Percentiles rank a stretch among this genome's conserved stretches.
These are phyloP conservation scores for Drosophila arawakana DNA, from an alignment of 1,140 invertebrate genomes.

Conservation along the genomic window DNA sequence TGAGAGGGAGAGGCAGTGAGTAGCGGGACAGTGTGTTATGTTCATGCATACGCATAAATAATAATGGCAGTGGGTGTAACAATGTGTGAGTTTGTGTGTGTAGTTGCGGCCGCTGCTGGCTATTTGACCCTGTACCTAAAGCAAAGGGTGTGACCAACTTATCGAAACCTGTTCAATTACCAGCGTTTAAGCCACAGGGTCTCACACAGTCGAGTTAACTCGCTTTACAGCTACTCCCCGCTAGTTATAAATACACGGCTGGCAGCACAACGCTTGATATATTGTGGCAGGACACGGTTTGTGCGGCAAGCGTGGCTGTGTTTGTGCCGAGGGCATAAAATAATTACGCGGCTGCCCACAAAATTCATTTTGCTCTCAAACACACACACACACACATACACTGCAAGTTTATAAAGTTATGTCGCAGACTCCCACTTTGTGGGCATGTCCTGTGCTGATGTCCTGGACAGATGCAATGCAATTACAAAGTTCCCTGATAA, in stretches of 20 bases:
- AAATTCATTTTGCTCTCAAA: slow-evolving; percentile 73
- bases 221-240: no score
- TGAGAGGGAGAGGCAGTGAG: background rate
- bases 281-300: slow-evolving; percentile 44
- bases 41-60: slow-evolving; percentile 75
- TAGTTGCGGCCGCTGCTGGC: slow-evolving; percentile 24
- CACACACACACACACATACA: slow-evolving; percentile 32
- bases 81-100: background rate
- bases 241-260: slow-evolving; percentile 15
- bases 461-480: slow-evolving; percentile 22
- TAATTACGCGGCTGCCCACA: slow-evolving; percentile 78
- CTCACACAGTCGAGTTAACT: no score
- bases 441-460: slow-evolving; percentile 12
- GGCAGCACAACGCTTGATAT: slow-evolving; percentile 55
- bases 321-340: slow-evolving; percentile 69
- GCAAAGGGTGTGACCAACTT: no score
- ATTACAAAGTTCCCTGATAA: slow-evolving; percentile 30
- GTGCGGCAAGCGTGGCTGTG: slow-evolving; percentile 40
- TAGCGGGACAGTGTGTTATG: background rate
- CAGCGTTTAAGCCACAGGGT: no score
- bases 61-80: slow-evolving; percentile 49
- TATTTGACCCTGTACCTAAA: slow-evolving; percentile 23
- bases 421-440: slow-evolving; percentile 7
- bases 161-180: no score
- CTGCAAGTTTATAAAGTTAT: slow-evolving; percentile 42